Percentiles rank a stretch among this genome's conserved stretches.
Conservation (phyloP, 2,797 vertebrate species). For the Neosilurus mollespiculum region DNA sequence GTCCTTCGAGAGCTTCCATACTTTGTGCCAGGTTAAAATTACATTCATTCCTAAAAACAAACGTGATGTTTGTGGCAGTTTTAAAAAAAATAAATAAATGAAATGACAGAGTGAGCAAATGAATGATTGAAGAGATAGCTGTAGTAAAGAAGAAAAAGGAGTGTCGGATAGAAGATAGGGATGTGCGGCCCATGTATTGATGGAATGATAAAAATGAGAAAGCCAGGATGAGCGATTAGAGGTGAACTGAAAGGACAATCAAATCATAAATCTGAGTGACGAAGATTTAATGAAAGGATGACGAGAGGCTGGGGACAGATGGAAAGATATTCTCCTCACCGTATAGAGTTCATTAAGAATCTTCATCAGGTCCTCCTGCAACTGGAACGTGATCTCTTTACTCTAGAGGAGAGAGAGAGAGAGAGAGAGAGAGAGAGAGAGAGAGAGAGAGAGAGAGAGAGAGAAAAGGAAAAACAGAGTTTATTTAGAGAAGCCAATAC, state of each 20-base stretch:
- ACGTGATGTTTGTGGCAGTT: not conserved
- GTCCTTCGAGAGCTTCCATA: not conserved
- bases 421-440: not conserved
- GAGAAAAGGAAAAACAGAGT: not conserved
- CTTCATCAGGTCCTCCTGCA: conserved; percentile 99
- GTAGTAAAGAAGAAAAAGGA: conserved; percentile 11
- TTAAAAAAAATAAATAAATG: not conserved
- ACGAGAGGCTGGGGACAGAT: conserved; percentile 4
- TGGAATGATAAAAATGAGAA: conserved; percentile 42
- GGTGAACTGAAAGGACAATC: not conserved
- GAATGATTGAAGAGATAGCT: conserved; percentile 34
- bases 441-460: not conserved
- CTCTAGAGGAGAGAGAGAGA: conserved; percentile 74
- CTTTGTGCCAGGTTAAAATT: not conserved
- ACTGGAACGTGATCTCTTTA: conserved; percentile 96
- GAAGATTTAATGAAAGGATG: conserved; percentile 5
- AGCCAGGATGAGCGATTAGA: conserved; percentile 13
- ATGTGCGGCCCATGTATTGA: conserved; percentile 19
- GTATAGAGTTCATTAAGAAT: conserved; percentile 98
- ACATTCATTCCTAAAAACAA: not conserved
- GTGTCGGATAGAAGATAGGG: not conserved
- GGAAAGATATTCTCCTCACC: conserved; percentile 76
- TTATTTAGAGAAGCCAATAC: conserved; percentile 28
- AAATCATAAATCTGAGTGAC: not conserved
- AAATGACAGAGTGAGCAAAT: conserved; percentile 13